phyloP scores from a whole-genome alignment of 2,113 vertebrate genomes.

The Tetrax tetrax region DNA sequence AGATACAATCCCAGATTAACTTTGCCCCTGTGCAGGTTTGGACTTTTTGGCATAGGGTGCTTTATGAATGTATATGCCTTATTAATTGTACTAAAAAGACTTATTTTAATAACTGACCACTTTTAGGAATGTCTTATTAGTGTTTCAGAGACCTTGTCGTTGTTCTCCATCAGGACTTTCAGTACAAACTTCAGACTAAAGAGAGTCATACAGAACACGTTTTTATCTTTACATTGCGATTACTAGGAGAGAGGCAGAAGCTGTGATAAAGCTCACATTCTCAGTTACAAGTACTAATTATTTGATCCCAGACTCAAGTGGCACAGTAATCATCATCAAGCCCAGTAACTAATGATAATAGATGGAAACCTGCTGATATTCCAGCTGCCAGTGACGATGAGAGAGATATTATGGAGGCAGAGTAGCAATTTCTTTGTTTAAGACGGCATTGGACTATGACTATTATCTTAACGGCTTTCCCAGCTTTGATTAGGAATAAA shows the following conservation, averaged over 20 bases:
- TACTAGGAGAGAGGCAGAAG: neutral
- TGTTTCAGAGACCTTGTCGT: neutral
- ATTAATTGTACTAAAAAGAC: neutral
- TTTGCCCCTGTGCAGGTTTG: neutral
- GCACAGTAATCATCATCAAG: slow-evolving; percentile 40
- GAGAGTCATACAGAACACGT: neutral
- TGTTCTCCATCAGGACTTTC: neutral
- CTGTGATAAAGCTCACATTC: neutral
- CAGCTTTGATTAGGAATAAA: neutral
- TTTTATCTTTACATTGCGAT: neutral
- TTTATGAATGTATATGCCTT: neutral
- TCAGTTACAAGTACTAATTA: slow-evolving; percentile 38
- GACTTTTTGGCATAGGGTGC: neutral
- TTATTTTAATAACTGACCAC: neutral
- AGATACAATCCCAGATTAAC: neutral
- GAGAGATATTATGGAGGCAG: neutral
- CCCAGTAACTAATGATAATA: slow-evolving; percentile 57
- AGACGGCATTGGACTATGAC: neutral
- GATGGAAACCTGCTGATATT: slow-evolving; percentile 53
- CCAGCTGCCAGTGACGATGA: slow-evolving; percentile 51
- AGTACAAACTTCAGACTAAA: neutral
- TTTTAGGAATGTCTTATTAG: neutral
- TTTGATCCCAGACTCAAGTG: neutral
- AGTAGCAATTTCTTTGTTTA: slow-evolving; percentile 16
- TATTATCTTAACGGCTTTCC: neutral